Base-by-base conservation (phyloP, 2,113 vertebrate species). In the Speoplatyrhinus poulsoni region DNA sequence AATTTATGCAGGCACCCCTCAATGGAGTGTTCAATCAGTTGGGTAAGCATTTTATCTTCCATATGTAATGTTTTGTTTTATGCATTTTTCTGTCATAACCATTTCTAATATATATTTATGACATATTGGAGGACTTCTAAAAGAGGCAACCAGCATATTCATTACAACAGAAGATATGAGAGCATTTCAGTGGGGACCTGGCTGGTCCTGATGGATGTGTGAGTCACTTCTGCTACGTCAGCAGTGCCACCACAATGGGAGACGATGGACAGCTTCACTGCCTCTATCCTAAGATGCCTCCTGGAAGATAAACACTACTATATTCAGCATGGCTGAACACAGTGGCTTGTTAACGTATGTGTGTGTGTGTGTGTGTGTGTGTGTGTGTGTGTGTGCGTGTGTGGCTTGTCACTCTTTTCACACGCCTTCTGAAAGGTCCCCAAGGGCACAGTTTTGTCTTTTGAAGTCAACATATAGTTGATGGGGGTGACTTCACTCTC, bases 251-350 rank as follows among this genome's bases (percentile, higher is more conserved):
- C 32, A 69, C 54, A 81, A 61, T 0, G 57, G 19, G 41, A 65
- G 10, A 65, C 67, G 48, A 67, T 60, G 59, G 15, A 71, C 13
- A 73, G 56, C 8, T 52, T 69, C 52, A 0, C 62, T 67, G 66
- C 32, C 26, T 69, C 47, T 53, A 46, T 71, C 75, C 60, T 60
- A 64, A 83, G 76, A 80, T 73, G 72, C 78, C 69, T 58, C 32
- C 56, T 84, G 83, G 86, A 81, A 84, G 74, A 36, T 19, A 73
- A 54, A 54, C 17, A 58, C 56, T 41, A 6, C 36, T 41, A 41
- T 6, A 41, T 41, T 15, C 53, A 2, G 63, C 70, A 67, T 77
- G 81, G 81, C 81, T 75, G 56, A 65, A 65, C 53, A 73, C 65
- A 32, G 52, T 74, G 55, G 41, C 54, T 72, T 55, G 33, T 53